phyloP scores from a whole-genome alignment of 2,797 vertebrate genomes.

The Pseudomugil gertrudae region DNA sequence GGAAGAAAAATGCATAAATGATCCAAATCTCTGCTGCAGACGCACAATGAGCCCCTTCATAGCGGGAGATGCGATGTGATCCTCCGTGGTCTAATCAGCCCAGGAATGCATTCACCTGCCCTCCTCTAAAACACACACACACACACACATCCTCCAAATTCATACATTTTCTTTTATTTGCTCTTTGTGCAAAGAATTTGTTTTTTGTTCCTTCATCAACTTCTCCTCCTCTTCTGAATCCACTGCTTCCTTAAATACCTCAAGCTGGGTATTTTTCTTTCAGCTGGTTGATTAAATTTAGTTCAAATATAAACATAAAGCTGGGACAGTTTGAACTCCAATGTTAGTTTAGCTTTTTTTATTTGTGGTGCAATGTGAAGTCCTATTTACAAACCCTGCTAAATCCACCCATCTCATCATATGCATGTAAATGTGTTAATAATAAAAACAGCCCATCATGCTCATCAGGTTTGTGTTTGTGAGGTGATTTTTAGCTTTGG shows the following conservation, averaged over 20 bases:
- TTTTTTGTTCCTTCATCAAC: background rate
- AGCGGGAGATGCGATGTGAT: slow-evolving; percentile 64
- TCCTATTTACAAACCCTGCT: background rate
- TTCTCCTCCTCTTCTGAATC: slow-evolving; percentile 8
- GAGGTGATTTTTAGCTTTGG: background rate
- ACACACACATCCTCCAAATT: background rate
- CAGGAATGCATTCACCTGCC: slow-evolving; percentile 78
- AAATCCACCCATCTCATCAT: background rate
- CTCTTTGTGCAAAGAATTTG: background rate
- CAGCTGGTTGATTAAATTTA: slow-evolving; percentile 33
- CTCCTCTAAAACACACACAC: slow-evolving; percentile 12
- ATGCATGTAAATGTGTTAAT: too few relatives aligned
- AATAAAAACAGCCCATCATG: background rate
- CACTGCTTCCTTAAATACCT: slow-evolving; percentile 21
- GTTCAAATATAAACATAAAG: slow-evolving; percentile 32
- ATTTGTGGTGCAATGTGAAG: background rate
- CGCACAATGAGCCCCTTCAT: slow-evolving; percentile 79
- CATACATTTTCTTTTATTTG: background rate
- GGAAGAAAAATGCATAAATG: slow-evolving; percentile 45
- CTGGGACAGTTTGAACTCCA: slow-evolving; percentile 7
- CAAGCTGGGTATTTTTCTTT: slow-evolving; percentile 6
- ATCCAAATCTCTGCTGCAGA: slow-evolving; percentile 54
- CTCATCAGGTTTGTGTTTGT: background rate
- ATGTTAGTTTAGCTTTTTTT: background rate
- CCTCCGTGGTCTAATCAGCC: slow-evolving; percentile 72